A percentile compares a stretch with the other conserved stretches of the same genome.
Conservation (phyloP, 1,140 invertebrate species). For the Brachionus calyciflorus region DNA sequence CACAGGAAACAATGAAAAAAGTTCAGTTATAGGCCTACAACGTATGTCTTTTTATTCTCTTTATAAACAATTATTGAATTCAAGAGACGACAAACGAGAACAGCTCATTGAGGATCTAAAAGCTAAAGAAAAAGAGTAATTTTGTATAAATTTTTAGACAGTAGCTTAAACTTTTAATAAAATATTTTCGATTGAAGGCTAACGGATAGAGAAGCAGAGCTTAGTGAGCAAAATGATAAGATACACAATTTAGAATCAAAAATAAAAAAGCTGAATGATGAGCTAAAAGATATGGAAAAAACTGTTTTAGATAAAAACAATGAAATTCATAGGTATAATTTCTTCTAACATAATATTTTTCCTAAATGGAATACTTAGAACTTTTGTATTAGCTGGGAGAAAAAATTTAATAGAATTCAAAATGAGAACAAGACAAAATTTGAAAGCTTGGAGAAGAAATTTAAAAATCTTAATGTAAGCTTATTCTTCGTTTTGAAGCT, state of each 20-base stretch:
- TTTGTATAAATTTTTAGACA: background rate
- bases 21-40: background rate
- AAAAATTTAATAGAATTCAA: background rate
- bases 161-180: background rate
- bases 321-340: conserved; percentile 12
- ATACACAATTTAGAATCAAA: background rate
- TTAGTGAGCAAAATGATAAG: background rate
- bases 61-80: background rate
- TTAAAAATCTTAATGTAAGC: background rate
- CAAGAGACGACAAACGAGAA: conserved; percentile 22
- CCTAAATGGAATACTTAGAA: background rate
- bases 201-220: background rate
- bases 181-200: background rate
- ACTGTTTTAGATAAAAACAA: background rate
- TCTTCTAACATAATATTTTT: background rate
- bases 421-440: conserved; percentile 2
- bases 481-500: background rate
- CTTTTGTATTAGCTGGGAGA: conserved; percentile 10
- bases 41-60: conserved; percentile 26
- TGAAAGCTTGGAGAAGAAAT: background rate
- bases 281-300: background rate
- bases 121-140: conserved; percentile 23
- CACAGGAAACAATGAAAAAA: background rate
- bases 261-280: background rate
- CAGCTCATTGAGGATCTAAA: conserved; percentile 10